These are phyloP conservation scores for Danaus chrysippus DNA, from an alignment of 2,888 invertebrate genomes.

Conservation along the genomic window DNA sequence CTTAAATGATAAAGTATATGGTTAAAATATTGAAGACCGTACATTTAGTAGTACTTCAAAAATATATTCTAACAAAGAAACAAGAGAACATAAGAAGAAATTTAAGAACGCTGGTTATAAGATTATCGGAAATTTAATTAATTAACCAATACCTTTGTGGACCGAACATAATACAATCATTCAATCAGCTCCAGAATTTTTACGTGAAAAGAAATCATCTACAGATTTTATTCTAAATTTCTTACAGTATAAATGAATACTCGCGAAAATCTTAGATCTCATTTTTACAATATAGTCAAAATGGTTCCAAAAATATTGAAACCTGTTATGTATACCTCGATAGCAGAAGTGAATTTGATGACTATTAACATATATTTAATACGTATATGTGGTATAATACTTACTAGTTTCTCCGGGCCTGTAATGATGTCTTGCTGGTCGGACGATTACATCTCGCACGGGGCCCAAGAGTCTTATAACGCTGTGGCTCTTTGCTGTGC, in stretches of 20 bases:
- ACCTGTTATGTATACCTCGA: not conserved
- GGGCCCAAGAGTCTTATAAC: slow-evolving; percentile 81
- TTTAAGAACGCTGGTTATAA: slow-evolving; percentile 16
- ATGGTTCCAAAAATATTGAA: no score
- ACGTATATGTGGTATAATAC: slow-evolving; percentile 34
- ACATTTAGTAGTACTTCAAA: no score
- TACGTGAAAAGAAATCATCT: not conserved
- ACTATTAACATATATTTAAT: not conserved
- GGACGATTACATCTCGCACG: slow-evolving; percentile 81
- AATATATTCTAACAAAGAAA: no score
- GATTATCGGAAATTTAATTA: slow-evolving; percentile 32
- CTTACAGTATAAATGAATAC: no score
- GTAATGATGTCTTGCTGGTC: slow-evolving; percentile 81
- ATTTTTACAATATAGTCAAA: not conserved
- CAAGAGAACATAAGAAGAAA: no score
- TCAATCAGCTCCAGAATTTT: slow-evolving; percentile 17
- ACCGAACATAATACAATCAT: slow-evolving; percentile 23
- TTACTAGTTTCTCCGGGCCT: slow-evolving; percentile 82
- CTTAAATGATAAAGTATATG: no score
- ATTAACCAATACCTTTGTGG: slow-evolving; percentile 30
- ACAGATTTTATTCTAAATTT: not conserved
- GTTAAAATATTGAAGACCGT: no score
- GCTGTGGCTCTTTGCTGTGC: slow-evolving; percentile 80
- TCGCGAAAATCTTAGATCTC: no score
- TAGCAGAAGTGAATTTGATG: not conserved